A percentile compares a stretch with the other conserved stretches of the same genome.
Evolutionary conservation across 2,888 invertebrate genomes (phyloP).

Genomic region (Drosophila meridiana): DNA sequence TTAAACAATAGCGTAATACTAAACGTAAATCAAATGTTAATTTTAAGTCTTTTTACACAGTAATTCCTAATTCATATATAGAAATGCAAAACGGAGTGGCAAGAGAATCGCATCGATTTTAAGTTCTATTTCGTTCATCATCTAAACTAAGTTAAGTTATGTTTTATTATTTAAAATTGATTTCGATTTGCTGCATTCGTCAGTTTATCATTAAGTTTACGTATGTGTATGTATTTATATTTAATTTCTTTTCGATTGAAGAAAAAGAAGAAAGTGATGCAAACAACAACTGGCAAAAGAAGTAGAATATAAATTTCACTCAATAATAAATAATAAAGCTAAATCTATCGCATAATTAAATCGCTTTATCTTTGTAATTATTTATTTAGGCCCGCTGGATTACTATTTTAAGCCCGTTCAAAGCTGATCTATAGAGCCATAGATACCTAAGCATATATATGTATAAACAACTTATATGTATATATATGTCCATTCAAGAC

Average conservation of each 20-base stretch:
- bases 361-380: slow-evolving; percentile 50
- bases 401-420: slow-evolving; percentile 41
- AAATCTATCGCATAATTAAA: slow-evolving; percentile 37
- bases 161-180: not conserved
- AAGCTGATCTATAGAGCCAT: slow-evolving; percentile 33
- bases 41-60: slow-evolving; percentile 47
- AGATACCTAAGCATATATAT: slow-evolving; percentile 23
- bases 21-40: slow-evolving; percentile 63
- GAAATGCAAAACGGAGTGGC: slow-evolving; percentile 10
- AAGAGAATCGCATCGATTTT: slow-evolving; percentile 48
- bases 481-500: not conserved
- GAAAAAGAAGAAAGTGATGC: slow-evolving; percentile 10
- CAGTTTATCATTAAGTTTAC: slow-evolving; percentile 32
- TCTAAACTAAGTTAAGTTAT: slow-evolving; percentile 35
- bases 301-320: slow-evolving; percentile 33
- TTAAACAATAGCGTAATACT: slow-evolving; percentile 53
- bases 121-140: slow-evolving; percentile 42
- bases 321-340: slow-evolving; percentile 63
- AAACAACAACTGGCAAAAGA: slow-evolving; percentile 22
- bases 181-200: slow-evolving; percentile 4
- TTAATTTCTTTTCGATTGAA: not conserved
- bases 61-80: slow-evolving; percentile 51
- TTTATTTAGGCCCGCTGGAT: slow-evolving; percentile 59
- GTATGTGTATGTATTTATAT: slow-evolving; percentile 33
- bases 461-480: slow-evolving; percentile 15